Base-by-base conservation (phyloP, 1,140 invertebrate species). In the Heliconius nattereri region DNA sequence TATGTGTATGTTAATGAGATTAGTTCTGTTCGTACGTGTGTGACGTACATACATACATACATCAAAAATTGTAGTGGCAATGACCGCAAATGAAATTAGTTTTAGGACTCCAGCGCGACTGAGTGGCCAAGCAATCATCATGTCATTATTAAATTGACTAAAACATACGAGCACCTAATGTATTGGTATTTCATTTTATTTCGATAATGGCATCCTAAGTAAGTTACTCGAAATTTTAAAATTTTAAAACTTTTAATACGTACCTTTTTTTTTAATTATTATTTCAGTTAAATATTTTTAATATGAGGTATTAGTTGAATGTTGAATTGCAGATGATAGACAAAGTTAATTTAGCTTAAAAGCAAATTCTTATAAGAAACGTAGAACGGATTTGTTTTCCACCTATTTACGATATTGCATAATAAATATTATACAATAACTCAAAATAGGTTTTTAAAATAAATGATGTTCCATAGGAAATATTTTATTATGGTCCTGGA, bases 81-180 rank as follows among this genome's bases (percentile, higher is more conserved):
- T 32, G 8, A 76, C 75, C 75, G 75, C 75, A 76, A 76, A 76
- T 76, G 75, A 71, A 76, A 76, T 76, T 76, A 70, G 75, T 71
- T 76, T 76, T 76, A 76, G 75, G 37, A 70, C 66, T 71, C 60
- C 1, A 66, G 11, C 11, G 29, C 60, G 26, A 66, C 60, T 29
- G 5, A 29, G 26, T 66, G 60, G 3, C 40, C 40, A 29, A 66
- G 60, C 23, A 66, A 66, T 66, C 26, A 66, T 66, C 60, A 29
- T 66, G 60, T 66, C 3, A 16, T 66, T n/a, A 66, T 66, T 66
- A 66, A 66, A 66, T 66, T 66, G 60, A 29, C 60, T 66, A 29
- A 66, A 66, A 66, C 60, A 66, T 29, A 66, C 23, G 11, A 66
- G 23, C 23, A 66, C 23, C 60, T 66, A 66, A 26, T 66, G 11